phyloP scores from a whole-genome alignment of 2,888 invertebrate species.

The Thymelicus sylvestris region DNA sequence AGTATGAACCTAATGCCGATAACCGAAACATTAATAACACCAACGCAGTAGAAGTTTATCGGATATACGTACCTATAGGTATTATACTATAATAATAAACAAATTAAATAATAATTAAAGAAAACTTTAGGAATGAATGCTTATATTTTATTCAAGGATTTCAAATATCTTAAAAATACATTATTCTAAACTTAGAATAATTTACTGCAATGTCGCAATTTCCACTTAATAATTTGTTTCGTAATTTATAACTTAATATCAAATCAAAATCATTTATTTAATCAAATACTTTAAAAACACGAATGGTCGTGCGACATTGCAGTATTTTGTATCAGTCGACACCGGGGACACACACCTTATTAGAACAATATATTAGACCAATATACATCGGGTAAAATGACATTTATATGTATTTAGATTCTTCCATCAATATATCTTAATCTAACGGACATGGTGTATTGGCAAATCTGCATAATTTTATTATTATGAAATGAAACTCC shows the following conservation, averaged over 20 bases:
- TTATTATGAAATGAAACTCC: no score
- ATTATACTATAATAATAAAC: no score
- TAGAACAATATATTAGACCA: not conserved
- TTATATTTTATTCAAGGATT: constrained; percentile 54
- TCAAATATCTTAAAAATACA: constrained; percentile 61
- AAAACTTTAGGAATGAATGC: constrained; percentile 33
- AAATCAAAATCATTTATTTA: constrained; percentile 14
- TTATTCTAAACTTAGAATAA: constrained; percentile 43
- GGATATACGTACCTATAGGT: not conserved
- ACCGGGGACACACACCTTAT: not conserved
- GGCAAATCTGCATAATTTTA: no score
- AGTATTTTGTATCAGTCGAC: constrained; percentile 38
- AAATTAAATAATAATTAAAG: constrained; percentile 19
- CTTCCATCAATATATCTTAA: no score
- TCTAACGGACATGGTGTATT: no score
- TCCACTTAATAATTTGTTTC: constrained; percentile 22
- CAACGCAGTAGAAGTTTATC: no score
- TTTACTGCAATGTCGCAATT: constrained; percentile 50
- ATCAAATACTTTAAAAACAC: not conserved
- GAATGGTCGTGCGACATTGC: constrained; percentile 45
- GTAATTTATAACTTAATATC: not conserved
- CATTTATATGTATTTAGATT: no score
- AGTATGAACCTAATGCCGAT: no score
- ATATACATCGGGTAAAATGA: not conserved
- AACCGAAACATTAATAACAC: no score